Evolutionary conservation across 2,113 vertebrate species (phyloP), one percentile per base, ranked within the genome.

Genomic region (Fulica atra): DNA sequence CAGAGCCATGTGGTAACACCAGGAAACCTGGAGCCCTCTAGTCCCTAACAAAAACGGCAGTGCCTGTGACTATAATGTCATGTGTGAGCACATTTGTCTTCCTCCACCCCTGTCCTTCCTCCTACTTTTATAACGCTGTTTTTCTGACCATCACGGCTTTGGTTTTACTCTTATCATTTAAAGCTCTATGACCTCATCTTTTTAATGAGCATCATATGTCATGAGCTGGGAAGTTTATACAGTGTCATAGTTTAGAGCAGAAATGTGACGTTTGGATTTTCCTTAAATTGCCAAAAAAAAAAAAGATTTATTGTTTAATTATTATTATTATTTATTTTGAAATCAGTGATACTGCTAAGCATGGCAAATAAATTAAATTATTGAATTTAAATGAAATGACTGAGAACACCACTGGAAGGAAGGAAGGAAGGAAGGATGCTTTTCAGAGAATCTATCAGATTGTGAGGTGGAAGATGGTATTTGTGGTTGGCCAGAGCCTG

Each of bases 71-170:
- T 78, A 1, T 26, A 18, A 19, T 38, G 73, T 68, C 57, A 54
- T 29, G 28, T 63, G 73, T 38, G 65, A 80, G 50, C 61, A 5
- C 54, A 14, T 54, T 64, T 2, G 2, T 53, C 26, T 26, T 38
- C 81, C 71, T 42, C 61, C 54, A n/a, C 26, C 54, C 11, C 33
- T 73, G 15, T 36, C 44, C 61, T 66, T 21, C 53, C 93, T 57
- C 28, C 11, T 35, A 1, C 3, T 2, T 54, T 51, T 46, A 6
- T 19, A 38, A 35, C 3, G 5, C 50, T 7, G 1, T 7, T 79
- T 57, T 76, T 82, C 53, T 82, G 54, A 69, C 74, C 53, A 18
- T n/a, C 44, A 48, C 35, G 64, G 35, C 63, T 85, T 84, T 64
- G 28, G 4, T 40, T 80, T 70, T 78, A 10, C 56, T 87, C 56